Percentiles rank a stretch among this genome's conserved stretches.
Evolutionary conservation across 2,797 vertebrate genomes (phyloP).

Genomic region (Coracias cyanogaster): DNA sequence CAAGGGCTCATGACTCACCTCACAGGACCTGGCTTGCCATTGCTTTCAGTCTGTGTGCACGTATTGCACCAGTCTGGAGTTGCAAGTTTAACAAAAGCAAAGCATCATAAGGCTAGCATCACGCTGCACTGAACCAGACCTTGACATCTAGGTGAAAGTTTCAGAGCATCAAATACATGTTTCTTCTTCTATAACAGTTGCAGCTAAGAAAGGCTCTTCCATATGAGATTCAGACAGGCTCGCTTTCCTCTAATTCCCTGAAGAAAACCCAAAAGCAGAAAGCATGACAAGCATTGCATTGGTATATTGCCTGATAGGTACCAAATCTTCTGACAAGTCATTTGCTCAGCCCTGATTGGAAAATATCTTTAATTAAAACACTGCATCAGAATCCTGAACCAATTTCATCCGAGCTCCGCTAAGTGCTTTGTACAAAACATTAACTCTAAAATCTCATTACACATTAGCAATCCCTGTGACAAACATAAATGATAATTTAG

Average conservation of each 20-base stretch:
- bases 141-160: neutral
- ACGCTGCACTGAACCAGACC: neutral
- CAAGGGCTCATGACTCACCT: neutral
- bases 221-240: neutral
- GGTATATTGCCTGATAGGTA: conserved; percentile 23
- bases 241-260: neutral
- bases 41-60: neutral
- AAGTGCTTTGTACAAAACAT: conserved; percentile 81
- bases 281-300: neutral
- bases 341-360: conserved; percentile 72
- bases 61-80: neutral
- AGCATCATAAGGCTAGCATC: neutral
- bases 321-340: conserved; percentile 65
- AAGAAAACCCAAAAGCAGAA: neutral
- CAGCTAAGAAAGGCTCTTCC: neutral
- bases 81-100: neutral
- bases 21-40: neutral
- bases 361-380: conserved; percentile 83
- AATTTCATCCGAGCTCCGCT: conserved; percentile 71
- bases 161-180: neutral
- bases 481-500: conserved; percentile 77
- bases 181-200: neutral
- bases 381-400: conserved; percentile 74
- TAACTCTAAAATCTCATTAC: conserved; percentile 81
- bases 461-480: conserved; percentile 75